A percentile compares a stretch with the other conserved stretches of the same genome.
These are phyloP conservation scores for Procambarus clarkii DNA, from an alignment of 1,140 invertebrate species.

Conservation along the genomic window DNA sequence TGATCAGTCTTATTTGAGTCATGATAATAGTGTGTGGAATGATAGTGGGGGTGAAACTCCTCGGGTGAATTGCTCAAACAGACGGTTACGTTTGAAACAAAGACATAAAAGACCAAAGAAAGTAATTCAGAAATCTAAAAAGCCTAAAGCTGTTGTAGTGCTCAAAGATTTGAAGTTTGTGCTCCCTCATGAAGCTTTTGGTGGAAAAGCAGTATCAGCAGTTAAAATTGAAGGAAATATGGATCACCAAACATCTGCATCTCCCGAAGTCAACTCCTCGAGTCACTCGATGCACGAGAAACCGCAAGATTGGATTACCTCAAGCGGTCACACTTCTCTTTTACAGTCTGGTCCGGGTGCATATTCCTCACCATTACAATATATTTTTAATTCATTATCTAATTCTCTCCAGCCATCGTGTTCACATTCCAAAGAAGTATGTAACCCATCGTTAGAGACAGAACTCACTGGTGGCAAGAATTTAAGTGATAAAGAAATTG, in stretches of 20 bases:
- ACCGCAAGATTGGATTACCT: background rate
- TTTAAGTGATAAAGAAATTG: background rate
- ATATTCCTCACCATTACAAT: slow-evolving; percentile 22
- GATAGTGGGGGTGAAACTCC: background rate
- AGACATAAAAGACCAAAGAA: background rate
- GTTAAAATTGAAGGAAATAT: slow-evolving; percentile 35
- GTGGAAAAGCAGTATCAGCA: slow-evolving; percentile 40
- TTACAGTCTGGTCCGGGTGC: background rate
- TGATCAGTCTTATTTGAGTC: background rate
- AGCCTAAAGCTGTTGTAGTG: slow-evolving; percentile 20
- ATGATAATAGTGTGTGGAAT: background rate
- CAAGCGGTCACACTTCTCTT: background rate
- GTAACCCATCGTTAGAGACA: background rate
- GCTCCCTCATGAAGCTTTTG: slow-evolving; percentile 37
- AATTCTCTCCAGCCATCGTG: background rate
- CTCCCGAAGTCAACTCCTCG: too few species aligned
- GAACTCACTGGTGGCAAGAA: background rate
- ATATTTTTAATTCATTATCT: slow-evolving; percentile 34
- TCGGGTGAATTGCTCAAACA: background rate
- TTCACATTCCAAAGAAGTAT: background rate
- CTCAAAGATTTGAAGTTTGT: slow-evolving; percentile 42
- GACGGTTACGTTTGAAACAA: background rate
- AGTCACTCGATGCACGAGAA: background rate
- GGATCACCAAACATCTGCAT: background rate
- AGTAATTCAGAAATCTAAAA: background rate